Base-by-base conservation (phyloP, 2,888 invertebrate species). In the Reticulitermes lucifugus region DNA sequence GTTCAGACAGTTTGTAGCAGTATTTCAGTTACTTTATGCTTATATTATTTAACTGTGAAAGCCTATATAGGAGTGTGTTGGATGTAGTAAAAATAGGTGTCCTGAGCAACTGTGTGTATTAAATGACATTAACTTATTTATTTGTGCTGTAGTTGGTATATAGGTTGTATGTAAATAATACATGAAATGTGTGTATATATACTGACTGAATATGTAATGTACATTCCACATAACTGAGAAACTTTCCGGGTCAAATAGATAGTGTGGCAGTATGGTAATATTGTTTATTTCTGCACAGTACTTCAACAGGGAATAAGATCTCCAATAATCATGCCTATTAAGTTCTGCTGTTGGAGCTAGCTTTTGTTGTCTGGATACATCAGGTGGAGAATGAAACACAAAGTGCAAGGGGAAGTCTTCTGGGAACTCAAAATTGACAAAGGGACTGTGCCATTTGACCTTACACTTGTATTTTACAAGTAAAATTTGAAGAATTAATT, bases 101-200 rank as follows among this genome's bases (percentile, higher is more conserved):
- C 25, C 25, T 25, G n/a, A 65, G n/a, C 65, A 60, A n/a, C 18
- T 60, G 60, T 60, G 5, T 60, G 18, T 60, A 14, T 21, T 81
- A 82, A 46, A 79, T 85, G 70, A 55, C 65, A 82, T 43, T 83
- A 83, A 79, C n/a, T 73, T 83, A 80, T 83, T 83, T 83, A 71
- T 83, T 71, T 70, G 51, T 83, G 46, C 43, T 46, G 10, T 70
- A 51, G 41, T 7, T 25, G 71, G 12, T 21, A 71, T 83, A 29
- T 83, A 46, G 83, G n/a, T 25, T 79, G 25, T 77, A 41, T 77
- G 77, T 79, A 25, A 65, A 65, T 65, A 65, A n/a, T 25, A 65
- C 65, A 65, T 79, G 3, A 9, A 79, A 79, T 70, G 46, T 41
- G 41, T 82, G 7, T 71, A 71, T 70, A 46, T 43, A 51, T 71